Evolutionary conservation across 2,797 vertebrate genomes (phyloP), one percentile per base, ranked within the genome.

Genomic region (Psittacula echo): DNA sequence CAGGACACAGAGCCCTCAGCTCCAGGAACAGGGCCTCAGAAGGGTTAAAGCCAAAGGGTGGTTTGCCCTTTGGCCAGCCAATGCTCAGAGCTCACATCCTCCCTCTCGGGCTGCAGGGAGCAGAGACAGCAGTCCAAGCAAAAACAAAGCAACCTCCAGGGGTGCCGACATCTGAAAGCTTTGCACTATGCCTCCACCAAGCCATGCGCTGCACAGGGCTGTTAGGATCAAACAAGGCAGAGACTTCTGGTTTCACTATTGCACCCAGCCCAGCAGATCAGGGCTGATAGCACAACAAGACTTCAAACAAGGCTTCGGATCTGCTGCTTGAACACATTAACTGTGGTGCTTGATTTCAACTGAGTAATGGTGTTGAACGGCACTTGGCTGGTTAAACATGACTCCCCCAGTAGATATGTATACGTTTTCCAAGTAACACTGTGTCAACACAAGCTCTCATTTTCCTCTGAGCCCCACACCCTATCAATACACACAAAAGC

Each of bases 401-500:
- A 13, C 91, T 87, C 54, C 58, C 94, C 70, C 85, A 88, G 79
- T 85, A 89, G 93, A 73, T 92, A 76, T 42, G 93, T 85, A 91
- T 83, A 91, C 91, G 94, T 96, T 96, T 85, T 77, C 48, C 50
- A 7, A 95, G 85, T 56, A 87, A 64, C 45, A n/a, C 92, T 97
- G 77, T 94, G 95, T 96, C 95, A 96, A 96, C 93, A 96, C 16
- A 41, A 93, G 87, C 93, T 95, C 90, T 80, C 22, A 23, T 89
- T 79, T 79, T 91, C 89, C 84, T 73, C 54, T 90, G 24, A 68
- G 70, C 79, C 90, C 39, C n/a, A 90, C 85, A 92, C 39, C 68
- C 44, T 89, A 89, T 89, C 87, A 74, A 78, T 75, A 58, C 44
- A 29, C 85, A 48, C 68, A 50, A 62, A 72, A 1, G 47, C 72